Evolutionary conservation across 2,113 vertebrate species (phyloP).

Genomic region (Tiliqua scincoides): DNA sequence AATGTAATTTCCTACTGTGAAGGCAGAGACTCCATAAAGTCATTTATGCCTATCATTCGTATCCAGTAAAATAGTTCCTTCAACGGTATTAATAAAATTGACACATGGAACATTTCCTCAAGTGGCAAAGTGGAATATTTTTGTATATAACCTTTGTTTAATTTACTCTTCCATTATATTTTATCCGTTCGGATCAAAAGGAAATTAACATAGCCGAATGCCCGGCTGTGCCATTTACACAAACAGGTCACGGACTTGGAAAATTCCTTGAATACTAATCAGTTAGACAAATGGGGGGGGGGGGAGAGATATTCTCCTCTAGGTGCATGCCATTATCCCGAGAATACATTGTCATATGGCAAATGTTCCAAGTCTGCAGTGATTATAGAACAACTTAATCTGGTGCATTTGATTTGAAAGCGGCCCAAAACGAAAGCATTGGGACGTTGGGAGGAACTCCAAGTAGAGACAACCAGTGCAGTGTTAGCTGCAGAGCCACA

Average conservation of each 20-base stretch:
- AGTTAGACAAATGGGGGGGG: constrained; percentile 11
- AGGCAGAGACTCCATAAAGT: constrained; percentile 60
- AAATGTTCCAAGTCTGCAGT: neutral
- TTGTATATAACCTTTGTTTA: constrained; percentile 66
- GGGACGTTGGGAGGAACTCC: too few relatives aligned
- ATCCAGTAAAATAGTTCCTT: constrained; percentile 53
- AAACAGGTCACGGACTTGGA: constrained; percentile 1
- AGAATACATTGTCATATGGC: neutral
- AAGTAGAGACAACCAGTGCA: too few relatives aligned
- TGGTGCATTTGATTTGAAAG: constrained; percentile 17
- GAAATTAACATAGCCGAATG: constrained; percentile 49
- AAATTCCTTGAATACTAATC: constrained; percentile 14
- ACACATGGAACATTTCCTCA: constrained; percentile 60
- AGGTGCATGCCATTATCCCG: constrained; percentile 13
- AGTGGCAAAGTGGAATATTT: constrained; percentile 59
- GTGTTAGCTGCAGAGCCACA: too few relatives aligned
- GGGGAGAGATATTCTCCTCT: neutral
- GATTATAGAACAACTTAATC: neutral
- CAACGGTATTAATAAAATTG: constrained; percentile 68
- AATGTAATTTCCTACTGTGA: constrained; percentile 68
- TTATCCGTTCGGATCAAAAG: constrained; percentile 58
- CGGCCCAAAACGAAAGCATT: neutral
- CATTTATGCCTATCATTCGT: constrained; percentile 54
- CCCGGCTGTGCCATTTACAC: constrained; percentile 6
- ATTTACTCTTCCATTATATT: constrained; percentile 59